Base-by-base conservation (phyloP, 1,140 invertebrate genomes). In the Bactericera cockerelli region DNA sequence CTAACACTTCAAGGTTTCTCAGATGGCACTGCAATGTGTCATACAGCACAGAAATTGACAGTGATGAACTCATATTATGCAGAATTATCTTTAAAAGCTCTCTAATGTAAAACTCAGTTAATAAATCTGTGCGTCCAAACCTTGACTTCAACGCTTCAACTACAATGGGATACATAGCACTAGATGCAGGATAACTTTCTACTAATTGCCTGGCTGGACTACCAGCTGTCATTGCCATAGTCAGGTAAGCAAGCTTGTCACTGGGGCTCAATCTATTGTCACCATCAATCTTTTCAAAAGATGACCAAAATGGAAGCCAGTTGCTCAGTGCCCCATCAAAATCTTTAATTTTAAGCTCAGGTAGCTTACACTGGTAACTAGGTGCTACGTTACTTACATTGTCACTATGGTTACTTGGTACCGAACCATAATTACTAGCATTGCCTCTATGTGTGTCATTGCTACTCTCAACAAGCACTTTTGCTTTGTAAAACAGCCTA, bases 101-200 rank as follows among this genome's bases (percentile, higher is more conserved):
- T 49, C 42, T 49, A 49, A 49, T 49, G 42, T 49, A 49, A n/a
- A 49, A 49, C 22, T 49, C 42, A n/a, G 42, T 49, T 4, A 49
- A 16, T 22, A 49, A n/a, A n/a, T 49, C 42, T 10, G n/a, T 3
- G 6, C 42, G 4, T 8, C 42, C 42, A 49, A 6, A 49, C n/a
- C 42, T 16, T 4, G n/a, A 6, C 19, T 49, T 49, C 22, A 49
- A n/a, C 3, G 42, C 22, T 49, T 6, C 22, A 6, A 49, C 4
- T 22, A 49, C 42, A 10, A 10, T 8, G 6, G 42, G 4, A 22
- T 49, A 49, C 42, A 49, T 49, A 19, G 6, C n/a, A 8, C 22
- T n/a, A 19, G 42, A 11, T 16, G 16, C 16, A 10, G 33, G 33
- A 16, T 36, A 36, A 16, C 33, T 36, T 11, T 36, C 33, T 16